These are phyloP conservation scores for Ectemnius continuus DNA, from an alignment of 2,888 invertebrate genomes.

Conservation along the genomic window DNA sequence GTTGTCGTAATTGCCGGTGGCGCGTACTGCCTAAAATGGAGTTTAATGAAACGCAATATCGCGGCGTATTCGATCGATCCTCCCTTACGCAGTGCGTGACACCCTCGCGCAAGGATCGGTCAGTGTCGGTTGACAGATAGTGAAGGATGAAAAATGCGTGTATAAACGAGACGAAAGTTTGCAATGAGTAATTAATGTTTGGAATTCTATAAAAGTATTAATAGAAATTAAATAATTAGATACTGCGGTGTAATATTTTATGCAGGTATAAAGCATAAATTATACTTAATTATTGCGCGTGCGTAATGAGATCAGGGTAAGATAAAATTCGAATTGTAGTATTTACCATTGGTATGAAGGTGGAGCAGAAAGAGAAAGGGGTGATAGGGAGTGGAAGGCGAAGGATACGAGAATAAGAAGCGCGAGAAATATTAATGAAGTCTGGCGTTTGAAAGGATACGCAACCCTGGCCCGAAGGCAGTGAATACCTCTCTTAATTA, in stretches of 20 bases:
- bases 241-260: too few relatives aligned
- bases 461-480: conserved; percentile 29
- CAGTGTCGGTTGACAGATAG: too few relatives aligned
- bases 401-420: conserved; percentile 34
- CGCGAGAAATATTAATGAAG: conserved; percentile 59
- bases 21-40: conserved; percentile 46
- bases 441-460: conserved; percentile 36
- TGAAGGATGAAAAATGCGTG: too few relatives aligned
- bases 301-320: too few relatives aligned
- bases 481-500: conserved; percentile 43
- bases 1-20: conserved; percentile 51
- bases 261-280: too few relatives aligned
- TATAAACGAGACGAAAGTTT: too few relatives aligned
- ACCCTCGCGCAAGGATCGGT: too few relatives aligned
- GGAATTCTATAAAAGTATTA: too few relatives aligned
- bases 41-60: conserved; percentile 61
- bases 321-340: too few relatives aligned
- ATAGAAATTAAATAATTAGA: too few relatives aligned
- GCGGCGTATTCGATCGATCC: conserved; percentile 50
- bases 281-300: too few relatives aligned
- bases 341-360: background rate
- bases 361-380: background rate
- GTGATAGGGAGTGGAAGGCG: conserved; percentile 4
- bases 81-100: background rate
- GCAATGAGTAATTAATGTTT: too few relatives aligned